These are phyloP conservation scores for Lamproptera curius DNA, from an alignment of 2,888 invertebrate species.

Conservation along the genomic window DNA sequence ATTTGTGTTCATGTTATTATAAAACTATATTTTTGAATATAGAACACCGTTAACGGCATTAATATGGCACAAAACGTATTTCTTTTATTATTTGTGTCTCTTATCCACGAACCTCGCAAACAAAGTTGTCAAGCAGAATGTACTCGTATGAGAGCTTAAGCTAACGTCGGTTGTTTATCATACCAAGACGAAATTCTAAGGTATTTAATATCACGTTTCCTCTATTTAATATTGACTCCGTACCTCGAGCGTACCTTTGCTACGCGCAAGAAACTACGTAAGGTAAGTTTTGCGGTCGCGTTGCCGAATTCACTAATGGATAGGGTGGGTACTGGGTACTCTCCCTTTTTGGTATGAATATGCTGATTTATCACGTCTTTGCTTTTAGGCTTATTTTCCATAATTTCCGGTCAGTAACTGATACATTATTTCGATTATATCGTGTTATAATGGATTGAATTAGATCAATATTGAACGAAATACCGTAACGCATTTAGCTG, in stretches of 20 bases:
- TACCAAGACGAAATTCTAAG: slow-evolving; percentile 42
- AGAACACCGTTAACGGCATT: too few species aligned
- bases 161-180: slow-evolving; percentile 47
- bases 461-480: slow-evolving; percentile 2
- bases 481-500: too few species aligned
- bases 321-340: slow-evolving; percentile 52
- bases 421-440: slow-evolving; percentile 59
- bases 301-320: slow-evolving; percentile 65
- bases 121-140: slow-evolving; percentile 55
- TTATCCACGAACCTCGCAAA: too few species aligned
- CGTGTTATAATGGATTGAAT: slow-evolving; percentile 26
- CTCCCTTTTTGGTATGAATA: slow-evolving; percentile 64
- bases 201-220: slow-evolving; percentile 53
- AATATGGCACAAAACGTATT: too few species aligned
- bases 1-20: too few species aligned
- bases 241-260: slow-evolving; percentile 45
- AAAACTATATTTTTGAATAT: too few species aligned
- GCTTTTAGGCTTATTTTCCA: slow-evolving; percentile 68
- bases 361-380: slow-evolving; percentile 64
- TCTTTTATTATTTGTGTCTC: too few species aligned
- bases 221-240: slow-evolving; percentile 43
- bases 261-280: slow-evolving; percentile 55
- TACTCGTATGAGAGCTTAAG: slow-evolving; percentile 44
- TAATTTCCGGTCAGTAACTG: slow-evolving; percentile 67
- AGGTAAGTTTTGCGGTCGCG: slow-evolving; percentile 55